Conservation (phyloP, 2,797 vertebrate species). For the Arrhamphus sclerolepis region DNA sequence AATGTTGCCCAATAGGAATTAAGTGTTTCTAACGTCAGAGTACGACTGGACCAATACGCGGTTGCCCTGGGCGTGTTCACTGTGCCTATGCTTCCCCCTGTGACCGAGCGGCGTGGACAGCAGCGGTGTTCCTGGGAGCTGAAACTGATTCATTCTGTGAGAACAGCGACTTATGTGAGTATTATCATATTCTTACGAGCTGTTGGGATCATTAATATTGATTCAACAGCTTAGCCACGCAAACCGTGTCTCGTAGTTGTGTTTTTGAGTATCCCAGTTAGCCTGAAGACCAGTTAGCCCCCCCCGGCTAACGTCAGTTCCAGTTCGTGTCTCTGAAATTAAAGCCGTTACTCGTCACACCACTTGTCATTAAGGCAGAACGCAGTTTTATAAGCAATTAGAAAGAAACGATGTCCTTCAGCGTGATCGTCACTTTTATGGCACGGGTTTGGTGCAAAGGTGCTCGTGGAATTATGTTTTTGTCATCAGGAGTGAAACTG, state of each 20-base stretch:
- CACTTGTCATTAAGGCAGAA: too few species aligned
- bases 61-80: conserved; percentile 30
- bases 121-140: conserved; percentile 50
- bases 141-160: conserved; percentile 29
- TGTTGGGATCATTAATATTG: background rate
- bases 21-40: fast-evolving
- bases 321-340: conserved; percentile 19
- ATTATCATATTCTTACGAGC: background rate
- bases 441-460: too few species aligned
- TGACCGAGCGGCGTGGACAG: conserved; percentile 59
- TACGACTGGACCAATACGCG: conserved; percentile 51
- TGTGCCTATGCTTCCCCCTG: conserved; percentile 1
- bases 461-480: too few species aligned
- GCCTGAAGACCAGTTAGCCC: conserved; percentile 7
- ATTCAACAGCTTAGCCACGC: background rate
- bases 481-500: too few species aligned
- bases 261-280: background rate
- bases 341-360: background rate
- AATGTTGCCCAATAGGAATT: conserved; percentile 60
- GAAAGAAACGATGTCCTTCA: too few species aligned
- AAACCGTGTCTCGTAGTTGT: background rate
- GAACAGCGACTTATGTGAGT: conserved; percentile 70
- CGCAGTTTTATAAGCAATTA: too few species aligned
- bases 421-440: too few species aligned
- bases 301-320: conserved; percentile 45